Evolutionary conservation across 2,113 vertebrate species (phyloP), one percentile per base, ranked within the genome.

Genomic region (Calonectris borealis): DNA sequence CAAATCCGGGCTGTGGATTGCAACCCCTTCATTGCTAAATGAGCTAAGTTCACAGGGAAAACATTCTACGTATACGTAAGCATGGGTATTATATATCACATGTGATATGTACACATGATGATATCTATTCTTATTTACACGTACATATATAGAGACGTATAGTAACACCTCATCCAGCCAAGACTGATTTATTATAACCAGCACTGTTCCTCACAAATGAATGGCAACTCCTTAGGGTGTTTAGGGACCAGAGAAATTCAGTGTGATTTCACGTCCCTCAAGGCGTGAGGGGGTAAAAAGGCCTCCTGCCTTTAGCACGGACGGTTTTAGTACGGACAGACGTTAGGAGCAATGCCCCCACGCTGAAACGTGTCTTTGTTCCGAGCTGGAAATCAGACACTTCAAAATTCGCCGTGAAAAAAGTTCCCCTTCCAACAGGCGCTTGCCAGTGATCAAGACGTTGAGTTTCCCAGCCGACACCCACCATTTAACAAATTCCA

Each of bases 351-450:
- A 19, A 31, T 4, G n/a, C 10, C 51, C 44, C 18, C n/a, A 5
- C 0, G 2, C 51, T 7, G 20, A 80, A 54, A 69, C 0, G 3
- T 2, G 11, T 22, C 68, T 44, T 38, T 38, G 55, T n/a, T 64
- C 69, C 3, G 3, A 72, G 40, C 25, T 54, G 44, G 52, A 55
- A 68, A 40, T 32, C 61, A 79, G 66, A 34, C 4, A 2, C 71
- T 71, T 62, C 69, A 32, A 62, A 51, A 32, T 7, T 13, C 17
- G 1, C 83, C 29, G 52, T 13, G 78, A 31, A 66, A 58, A 71
- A 16, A 85, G 36, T 21, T 85, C 32, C 13, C 55, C 11, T 70
- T 73, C 84, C 64, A 73, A 16, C 22, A 38, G 55, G 66, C 1
- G 0, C 61, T 70, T 36, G 22, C 73, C 82, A 79, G 61, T 5